A percentile compares a stretch with the other conserved stretches of the same genome.
Conservation (phyloP, 1,140 invertebrate species). For the Nasonia vitripennis region DNA sequence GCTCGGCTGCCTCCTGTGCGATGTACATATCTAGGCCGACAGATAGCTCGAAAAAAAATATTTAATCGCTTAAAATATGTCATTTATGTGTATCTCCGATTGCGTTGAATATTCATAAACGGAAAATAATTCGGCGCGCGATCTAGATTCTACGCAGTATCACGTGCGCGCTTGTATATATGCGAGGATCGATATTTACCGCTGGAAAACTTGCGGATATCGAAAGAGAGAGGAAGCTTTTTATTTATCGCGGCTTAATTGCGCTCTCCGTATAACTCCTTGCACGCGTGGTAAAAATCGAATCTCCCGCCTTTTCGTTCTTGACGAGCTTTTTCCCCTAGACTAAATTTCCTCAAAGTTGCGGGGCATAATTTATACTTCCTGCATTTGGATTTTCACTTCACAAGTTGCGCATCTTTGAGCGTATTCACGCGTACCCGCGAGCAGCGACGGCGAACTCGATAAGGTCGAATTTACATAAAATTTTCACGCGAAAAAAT, state of each 20-base stretch:
- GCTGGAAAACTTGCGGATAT: background rate
- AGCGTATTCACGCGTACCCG: too few species aligned
- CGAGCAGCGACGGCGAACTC: too few species aligned
- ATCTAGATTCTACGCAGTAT: background rate
- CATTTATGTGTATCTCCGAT: background rate
- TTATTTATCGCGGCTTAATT: background rate
- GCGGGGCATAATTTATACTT: too few species aligned
- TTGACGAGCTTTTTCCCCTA: too few species aligned
- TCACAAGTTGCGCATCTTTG: background rate
- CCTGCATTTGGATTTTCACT: background rate
- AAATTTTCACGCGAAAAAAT: background rate
- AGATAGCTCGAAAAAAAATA: background rate
- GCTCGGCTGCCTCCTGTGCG: background rate
- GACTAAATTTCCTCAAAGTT: background rate
- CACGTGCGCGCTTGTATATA: background rate
- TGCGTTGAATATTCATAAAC: background rate
- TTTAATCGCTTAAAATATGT: constrained; percentile 13
- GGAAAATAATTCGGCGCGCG: background rate
- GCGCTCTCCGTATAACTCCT: background rate
- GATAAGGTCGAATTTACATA: background rate
- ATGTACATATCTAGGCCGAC: background rate
- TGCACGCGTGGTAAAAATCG: too few species aligned
- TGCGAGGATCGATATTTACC: background rate
- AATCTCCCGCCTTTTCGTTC: too few species aligned
- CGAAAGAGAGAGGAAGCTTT: background rate